These are phyloP conservation scores for Malaclemys terrapin DNA, from an alignment of 2,113 vertebrate genomes.

Conservation along the genomic window DNA sequence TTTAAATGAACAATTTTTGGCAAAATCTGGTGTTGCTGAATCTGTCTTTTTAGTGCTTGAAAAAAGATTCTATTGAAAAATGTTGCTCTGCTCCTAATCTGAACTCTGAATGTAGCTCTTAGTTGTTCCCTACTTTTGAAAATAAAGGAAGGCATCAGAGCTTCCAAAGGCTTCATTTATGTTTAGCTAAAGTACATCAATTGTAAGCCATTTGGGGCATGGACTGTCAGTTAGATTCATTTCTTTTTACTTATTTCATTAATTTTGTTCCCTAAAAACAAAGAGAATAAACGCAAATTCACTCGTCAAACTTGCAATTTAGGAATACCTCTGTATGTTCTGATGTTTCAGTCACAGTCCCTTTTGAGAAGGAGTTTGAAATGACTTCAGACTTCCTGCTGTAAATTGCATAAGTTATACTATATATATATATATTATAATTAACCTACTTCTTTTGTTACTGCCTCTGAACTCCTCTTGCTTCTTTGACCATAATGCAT, in stretches of 20 bases:
- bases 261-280: background rate
- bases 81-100: background rate
- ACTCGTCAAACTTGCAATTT: background rate
- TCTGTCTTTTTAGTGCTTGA: background rate
- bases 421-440: background rate
- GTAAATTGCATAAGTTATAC: background rate
- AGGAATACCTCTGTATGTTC: background rate
- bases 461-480: background rate
- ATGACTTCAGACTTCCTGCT: background rate
- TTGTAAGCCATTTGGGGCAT: background rate
- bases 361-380: background rate
- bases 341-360: background rate
- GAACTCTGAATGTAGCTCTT: background rate
- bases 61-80: background rate
- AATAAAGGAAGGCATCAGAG: background rate
- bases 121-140: background rate
- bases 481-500: background rate
- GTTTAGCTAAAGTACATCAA: background rate
- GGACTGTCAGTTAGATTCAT: background rate
- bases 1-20: background rate
- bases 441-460: background rate
- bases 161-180: background rate
- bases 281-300: accelerated
- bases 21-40: background rate
- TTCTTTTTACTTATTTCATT: background rate